phyloP scores from a whole-genome alignment of 1,140 invertebrate species.

The Luehdorfia chinensis region DNA sequence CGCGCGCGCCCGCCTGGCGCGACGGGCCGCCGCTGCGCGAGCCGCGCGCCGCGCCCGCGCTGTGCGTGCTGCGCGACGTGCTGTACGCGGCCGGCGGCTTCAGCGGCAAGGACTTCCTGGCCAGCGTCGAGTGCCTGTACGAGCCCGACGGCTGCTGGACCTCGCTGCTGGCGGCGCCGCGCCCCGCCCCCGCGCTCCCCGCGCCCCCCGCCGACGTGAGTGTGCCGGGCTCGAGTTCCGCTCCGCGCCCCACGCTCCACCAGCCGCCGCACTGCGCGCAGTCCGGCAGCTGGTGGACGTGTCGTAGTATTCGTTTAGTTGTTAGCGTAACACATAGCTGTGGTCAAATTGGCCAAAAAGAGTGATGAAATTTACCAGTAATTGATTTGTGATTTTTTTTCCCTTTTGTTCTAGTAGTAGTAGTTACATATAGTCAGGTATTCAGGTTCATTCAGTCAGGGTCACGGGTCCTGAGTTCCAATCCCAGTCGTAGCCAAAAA shows the following conservation, averaged over 20 bases:
- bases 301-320: no score
- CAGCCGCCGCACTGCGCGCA: neutral
- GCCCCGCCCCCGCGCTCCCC: neutral
- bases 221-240: neutral
- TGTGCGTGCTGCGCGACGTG: slow-evolving; percentile 7
- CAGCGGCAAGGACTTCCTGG: slow-evolving; percentile 9
- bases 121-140: slow-evolving; percentile 10
- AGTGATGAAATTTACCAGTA: no score
- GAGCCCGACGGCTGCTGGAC: slow-evolving; percentile 14
- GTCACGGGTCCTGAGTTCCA: no score
- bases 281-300: neutral
- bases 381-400: no score
- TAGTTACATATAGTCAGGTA: no score
- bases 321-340: no score
- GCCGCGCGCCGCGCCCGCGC: slow-evolving; percentile 4
- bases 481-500: no score
- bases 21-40: slow-evolving; percentile 38
- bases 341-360: no score
- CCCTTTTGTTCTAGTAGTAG: no score
- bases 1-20: slow-evolving; percentile 33
- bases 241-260: neutral
- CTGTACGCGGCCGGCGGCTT: neutral
- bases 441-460: no score
- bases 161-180: neutral
- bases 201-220: no score